Base-by-base conservation (phyloP, 2,797 vertebrate genomes). In the Podargus strigoides region DNA sequence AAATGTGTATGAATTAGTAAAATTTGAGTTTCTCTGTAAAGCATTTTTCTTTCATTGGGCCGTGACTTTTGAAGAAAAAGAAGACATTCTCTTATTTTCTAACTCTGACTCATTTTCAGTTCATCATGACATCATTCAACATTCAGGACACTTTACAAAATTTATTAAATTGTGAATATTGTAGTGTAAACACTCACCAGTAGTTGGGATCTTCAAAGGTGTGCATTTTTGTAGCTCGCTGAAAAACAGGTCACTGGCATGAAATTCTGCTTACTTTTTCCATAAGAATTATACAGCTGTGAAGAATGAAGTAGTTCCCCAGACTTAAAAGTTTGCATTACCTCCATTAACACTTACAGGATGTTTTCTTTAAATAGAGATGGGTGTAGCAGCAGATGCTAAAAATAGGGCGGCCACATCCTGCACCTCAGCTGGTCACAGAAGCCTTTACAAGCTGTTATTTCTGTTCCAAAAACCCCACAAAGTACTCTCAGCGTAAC, bases 381-480 rank as follows among this genome's bases (percentile, higher is more conserved):
- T 39, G 67, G 74, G 81, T 64, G 77, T 64, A 92, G 52, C 83
- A 74, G 44, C 55, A 82, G 67, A 82, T 52, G 74, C 32, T 89
- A 94, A 92, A 96, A 87, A 90, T 85, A 94, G 60, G 5, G 49
- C 79, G 70, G 63, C 86, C 92, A 94, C 70, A 85, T 96, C 90
- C 88, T 94, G 90, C 53, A 66, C 36, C 53, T 79, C 69, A 39
- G n/a, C 74, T 76, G 55, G 28, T 87, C 47, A 73, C 41, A 76
- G 59, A 62, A 69, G 63, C n/a, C 44, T 23, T 42, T 53, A 56
- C 20, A 67, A 59, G 44, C 32, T 93, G 23, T 66, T 87, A 86
- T 46, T 95, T 88, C 69, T 94, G 28, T 69, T 91, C 63, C 55
- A 62, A 49, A 93, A 84, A 77, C n/a, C n/a, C 80, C 93, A 79